Evolutionary conservation across 2,888 invertebrate genomes (phyloP), one percentile per base, ranked within the genome.

Genomic region (Drosophila cognata): DNA sequence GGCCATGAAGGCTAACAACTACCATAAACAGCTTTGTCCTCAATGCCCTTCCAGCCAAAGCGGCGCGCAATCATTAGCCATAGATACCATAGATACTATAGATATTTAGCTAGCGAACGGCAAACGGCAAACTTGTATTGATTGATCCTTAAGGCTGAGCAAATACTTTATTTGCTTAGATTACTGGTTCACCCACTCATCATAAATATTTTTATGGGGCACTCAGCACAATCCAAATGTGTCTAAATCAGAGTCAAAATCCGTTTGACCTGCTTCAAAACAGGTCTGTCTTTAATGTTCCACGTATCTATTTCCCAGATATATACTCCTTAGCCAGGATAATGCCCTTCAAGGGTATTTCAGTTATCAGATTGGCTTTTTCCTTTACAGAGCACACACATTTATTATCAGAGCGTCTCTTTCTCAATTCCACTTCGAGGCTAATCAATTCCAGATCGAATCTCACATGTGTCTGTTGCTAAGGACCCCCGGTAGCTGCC

Each of bases 1-100:
- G 87, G 87, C 90, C 87, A 89, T 90, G 87, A 88, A 87, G 87
- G 88, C 85, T 80, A 77, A 74, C 80, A 67, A 70, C 56, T 38
- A 56, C 61, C 62, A 71, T 46, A 59, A 67, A 48, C 66, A 55
- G 36, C 76, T 60, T 61, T 81, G 72, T 81, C 81, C 72, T 78
- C 72, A 77, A 81, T 78, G 81, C 62, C 64, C 64, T 81, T 75
- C 59, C 33, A 13, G 59, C 38, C 38, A 21, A 57, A 57, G 43
- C 57, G 71, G 56, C 53, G 31, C 51, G 41, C 41, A 36, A 29
- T 50, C 62, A 43, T 73, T 62, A 51, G 74, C 69, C 75, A 61
- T 69, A 55, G 57, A 79, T 70, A 75, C 76, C 70, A 63, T 62
- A 56, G 51, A 50, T 41, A 69, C 71, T 36, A 56, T 25, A 35